Percentiles rank a stretch among this genome's conserved stretches.
These are phyloP conservation scores for Porites rus DNA, from an alignment of 92 coral and sea anemone species.

Conservation along the genomic window DNA sequence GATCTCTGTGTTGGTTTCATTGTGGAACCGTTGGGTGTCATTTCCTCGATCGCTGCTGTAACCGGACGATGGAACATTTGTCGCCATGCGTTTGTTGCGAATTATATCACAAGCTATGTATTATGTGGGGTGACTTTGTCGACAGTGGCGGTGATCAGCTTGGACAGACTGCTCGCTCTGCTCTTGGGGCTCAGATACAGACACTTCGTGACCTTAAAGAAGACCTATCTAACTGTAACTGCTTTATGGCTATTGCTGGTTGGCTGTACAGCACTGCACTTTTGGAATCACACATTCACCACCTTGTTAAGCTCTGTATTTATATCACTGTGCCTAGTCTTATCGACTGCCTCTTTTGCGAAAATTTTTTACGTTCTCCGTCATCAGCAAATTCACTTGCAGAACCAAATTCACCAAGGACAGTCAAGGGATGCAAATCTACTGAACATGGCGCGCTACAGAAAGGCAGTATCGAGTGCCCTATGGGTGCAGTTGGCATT, in stretches of 20 bases:
- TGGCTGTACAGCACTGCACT: not conserved
- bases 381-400: constrained; percentile 3
- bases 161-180: constrained; percentile 13
- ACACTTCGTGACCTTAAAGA: not conserved
- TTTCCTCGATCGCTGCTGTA: not conserved
- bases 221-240: not conserved
- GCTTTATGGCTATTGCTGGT: not conserved
- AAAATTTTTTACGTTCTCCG: not conserved
- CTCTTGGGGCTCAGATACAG: not conserved
- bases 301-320: not conserved
- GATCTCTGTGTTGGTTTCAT: not conserved
- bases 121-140: not conserved
- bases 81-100: not conserved
- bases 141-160: not conserved
- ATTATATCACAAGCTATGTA: not conserved
- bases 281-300: not conserved
- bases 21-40: not conserved
- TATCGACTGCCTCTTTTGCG: not conserved
- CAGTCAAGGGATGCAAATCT: constrained; percentile 2
- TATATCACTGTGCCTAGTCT: not conserved
- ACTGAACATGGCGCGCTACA: constrained; percentile 30
- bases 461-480: constrained; percentile 33
- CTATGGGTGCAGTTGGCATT: constrained; percentile 25
- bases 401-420: constrained; percentile 1
- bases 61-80: not conserved